phyloP scores from a whole-genome alignment of 2,797 vertebrate species.

The Mallotus villosus region DNA sequence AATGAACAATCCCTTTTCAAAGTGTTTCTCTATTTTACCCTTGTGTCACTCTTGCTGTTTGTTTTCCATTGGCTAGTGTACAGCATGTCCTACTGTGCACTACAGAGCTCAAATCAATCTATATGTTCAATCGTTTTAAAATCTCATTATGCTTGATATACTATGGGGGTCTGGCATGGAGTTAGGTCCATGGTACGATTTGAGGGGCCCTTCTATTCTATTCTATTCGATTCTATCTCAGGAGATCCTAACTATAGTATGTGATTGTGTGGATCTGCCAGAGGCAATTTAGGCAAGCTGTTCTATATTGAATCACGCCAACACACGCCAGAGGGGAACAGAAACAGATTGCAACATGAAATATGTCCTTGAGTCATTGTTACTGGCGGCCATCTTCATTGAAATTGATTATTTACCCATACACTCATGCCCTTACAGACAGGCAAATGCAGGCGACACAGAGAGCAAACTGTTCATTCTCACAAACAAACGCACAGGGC shows the following conservation, averaged over 20 bases:
- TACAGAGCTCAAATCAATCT: neutral
- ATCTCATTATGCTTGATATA: too few species aligned
- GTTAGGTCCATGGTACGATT: too few species aligned
- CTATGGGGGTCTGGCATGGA: too few species aligned
- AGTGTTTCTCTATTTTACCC: neutral
- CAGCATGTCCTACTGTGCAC: neutral
- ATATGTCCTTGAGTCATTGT: constrained; percentile 6
- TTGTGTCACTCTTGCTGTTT: constrained; percentile 11
- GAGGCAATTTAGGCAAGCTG: constrained; percentile 42
- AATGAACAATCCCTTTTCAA: constrained; percentile 50
- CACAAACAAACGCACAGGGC: constrained; percentile 28
- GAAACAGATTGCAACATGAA: neutral
- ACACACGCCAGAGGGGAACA: constrained; percentile 25
- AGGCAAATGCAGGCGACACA: constrained; percentile 6
- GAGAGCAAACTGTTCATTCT: neutral
- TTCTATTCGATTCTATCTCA: constrained; percentile 50
- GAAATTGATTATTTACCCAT: constrained; percentile 12
- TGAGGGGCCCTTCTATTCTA: constrained; percentile 36
- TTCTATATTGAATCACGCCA: constrained; percentile 42
- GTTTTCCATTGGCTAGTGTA: neutral
- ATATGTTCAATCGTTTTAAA: too few species aligned
- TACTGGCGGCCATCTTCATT: neutral
- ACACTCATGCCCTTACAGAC: constrained; percentile 14
- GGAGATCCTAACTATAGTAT: constrained; percentile 44
- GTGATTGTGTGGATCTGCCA: constrained; percentile 34